Evolutionary conservation across 2,113 vertebrate genomes (phyloP), one percentile per base, ranked within the genome.

Genomic region (Eulemur macaco): DNA sequence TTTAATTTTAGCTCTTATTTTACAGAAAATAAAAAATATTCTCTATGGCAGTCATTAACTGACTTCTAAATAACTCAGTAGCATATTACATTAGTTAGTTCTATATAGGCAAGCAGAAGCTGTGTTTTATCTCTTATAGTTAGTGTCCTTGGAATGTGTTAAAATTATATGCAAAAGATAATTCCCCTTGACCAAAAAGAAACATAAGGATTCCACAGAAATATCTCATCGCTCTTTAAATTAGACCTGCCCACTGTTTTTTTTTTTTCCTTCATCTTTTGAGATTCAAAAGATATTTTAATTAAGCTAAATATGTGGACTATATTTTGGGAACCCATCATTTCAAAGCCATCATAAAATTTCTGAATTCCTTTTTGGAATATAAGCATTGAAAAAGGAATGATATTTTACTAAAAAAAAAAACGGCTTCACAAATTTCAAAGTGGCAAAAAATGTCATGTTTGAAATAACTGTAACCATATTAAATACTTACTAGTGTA

Each of bases 1-100:
- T 96, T 98, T 98, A 97, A 98, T 97, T 98, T 98, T 96, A 96
- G 94, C 77, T 98, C 81, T 47, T 96, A 77, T 94, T 97, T 98
- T 98, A 98, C n/a, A 94, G 98, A 96, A 84, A 83, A 96, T 63
- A 78, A 96, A 94, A 96, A 96, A 95, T 97, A 96, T 96, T 96
- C 95, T 98, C 94, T 95, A 92, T 83, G 98, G 77, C 54, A 97
- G 81, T 98, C 96, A 98, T 98, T 97, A 98, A 77, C 68, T 98
- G 31, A 15, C 64, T 74, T 27, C 56, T 97, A 86, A 97, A 88
- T 89, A 86, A 95, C 12, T 89, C 85, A 95, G 39, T 47, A 90
- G 54, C 71, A 37, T 42, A 87, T 96, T 96, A 95, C 86, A 93
- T 90, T 97, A 97, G 95, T 76, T 69, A 96, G 76, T 82, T 97